Evolutionary conservation across 2,113 vertebrate genomes (phyloP).

Genomic region (Eidolon helvum): DNA sequence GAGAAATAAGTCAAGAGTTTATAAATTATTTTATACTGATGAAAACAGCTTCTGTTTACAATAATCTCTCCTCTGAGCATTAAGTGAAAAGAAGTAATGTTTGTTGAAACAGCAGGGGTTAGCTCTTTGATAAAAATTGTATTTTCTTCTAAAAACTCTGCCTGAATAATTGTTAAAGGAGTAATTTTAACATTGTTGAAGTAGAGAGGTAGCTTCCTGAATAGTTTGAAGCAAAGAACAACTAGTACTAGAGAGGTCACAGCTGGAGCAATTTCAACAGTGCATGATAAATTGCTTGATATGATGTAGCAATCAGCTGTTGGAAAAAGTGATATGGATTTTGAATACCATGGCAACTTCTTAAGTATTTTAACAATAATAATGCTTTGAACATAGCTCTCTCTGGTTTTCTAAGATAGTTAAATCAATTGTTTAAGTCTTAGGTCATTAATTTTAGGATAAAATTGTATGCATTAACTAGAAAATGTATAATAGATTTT

Average conservation of each 20-base stretch:
- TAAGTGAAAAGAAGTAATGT: slow-evolving; percentile 63
- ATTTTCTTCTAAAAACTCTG: background rate
- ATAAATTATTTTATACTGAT: slow-evolving; percentile 54
- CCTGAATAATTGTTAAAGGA: slow-evolving; percentile 47
- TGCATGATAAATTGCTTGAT: slow-evolving; percentile 27
- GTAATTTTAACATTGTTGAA: background rate
- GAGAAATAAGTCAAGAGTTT: slow-evolving; percentile 51
- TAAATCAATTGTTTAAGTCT: background rate
- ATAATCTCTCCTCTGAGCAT: slow-evolving; percentile 36
- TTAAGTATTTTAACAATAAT: slow-evolving; percentile 52
- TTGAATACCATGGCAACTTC: background rate
- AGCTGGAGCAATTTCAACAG: slow-evolving; percentile 11
- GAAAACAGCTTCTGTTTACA: slow-evolving; percentile 60
- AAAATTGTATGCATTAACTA: background rate
- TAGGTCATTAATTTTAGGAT: background rate
- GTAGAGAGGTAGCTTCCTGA: background rate
- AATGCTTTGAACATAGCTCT: background rate
- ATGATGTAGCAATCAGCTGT: background rate
- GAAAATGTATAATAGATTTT: background rate
- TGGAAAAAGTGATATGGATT: slow-evolving; percentile 42
- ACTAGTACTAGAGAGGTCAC: background rate
- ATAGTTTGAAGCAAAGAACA: slow-evolving; percentile 9
- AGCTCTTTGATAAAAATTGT: slow-evolving; percentile 39
- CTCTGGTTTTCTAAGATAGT: background rate
- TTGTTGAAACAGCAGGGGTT: slow-evolving; percentile 59